Percentiles rank a stretch among this genome's conserved stretches.
Conservation (phyloP, 2,888 invertebrate species). For the Zhengitettix transpicula region DNA sequence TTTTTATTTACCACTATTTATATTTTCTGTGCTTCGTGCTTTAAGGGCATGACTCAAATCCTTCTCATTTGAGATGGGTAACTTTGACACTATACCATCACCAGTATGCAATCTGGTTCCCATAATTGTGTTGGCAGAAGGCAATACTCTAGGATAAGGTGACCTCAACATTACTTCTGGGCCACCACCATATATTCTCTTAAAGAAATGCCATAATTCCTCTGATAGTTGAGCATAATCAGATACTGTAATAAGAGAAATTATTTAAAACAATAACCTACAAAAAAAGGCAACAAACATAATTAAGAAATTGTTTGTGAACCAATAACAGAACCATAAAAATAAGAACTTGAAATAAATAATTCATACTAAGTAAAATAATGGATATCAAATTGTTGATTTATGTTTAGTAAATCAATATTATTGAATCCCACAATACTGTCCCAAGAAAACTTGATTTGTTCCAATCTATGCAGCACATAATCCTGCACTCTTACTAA, state of each 20-base stretch:
- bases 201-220: constrained; percentile 75
- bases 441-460: no score
- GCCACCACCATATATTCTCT: constrained; percentile 75
- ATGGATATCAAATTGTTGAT: no score
- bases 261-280: no score
- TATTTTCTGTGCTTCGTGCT: constrained; percentile 11
- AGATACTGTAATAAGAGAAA: constrained; percentile 22
- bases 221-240: constrained; percentile 68
- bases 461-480: no score
- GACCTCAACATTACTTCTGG: constrained; percentile 47
- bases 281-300: no score
- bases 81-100: background rate
- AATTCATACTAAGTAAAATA: no score
- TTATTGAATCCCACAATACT: no score
- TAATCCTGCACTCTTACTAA: no score
- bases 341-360: no score
- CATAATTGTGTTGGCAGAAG: background rate
- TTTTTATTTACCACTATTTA: constrained; percentile 1
- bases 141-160: constrained; percentile 1
- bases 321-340: no score
- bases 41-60: constrained; percentile 6
- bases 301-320: no score
- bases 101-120: background rate
- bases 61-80: background rate
- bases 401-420: no score